These are phyloP conservation scores for Cheilosia vernalis DNA, from an alignment of 2,888 invertebrate genomes.

Conservation along the genomic window DNA sequence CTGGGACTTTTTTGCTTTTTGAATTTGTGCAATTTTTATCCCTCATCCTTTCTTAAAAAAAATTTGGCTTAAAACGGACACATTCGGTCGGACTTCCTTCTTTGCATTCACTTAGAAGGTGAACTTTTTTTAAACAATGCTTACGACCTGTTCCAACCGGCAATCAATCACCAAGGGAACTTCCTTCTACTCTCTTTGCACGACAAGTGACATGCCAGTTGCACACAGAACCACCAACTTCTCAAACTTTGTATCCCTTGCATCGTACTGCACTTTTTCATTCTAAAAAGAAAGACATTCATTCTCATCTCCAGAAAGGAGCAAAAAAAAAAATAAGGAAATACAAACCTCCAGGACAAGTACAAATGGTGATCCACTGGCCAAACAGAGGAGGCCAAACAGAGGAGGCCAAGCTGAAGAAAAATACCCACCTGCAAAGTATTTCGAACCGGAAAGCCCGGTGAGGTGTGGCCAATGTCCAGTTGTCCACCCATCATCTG, in stretches of 20 bases:
- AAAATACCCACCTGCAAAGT: slow-evolving; percentile 19
- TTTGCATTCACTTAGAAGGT: not conserved
- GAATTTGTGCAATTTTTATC: not conserved
- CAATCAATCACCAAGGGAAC: slow-evolving; percentile 52
- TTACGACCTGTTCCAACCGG: slow-evolving; percentile 22
- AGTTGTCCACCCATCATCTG: slow-evolving; percentile 37
- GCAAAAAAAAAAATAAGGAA: not conserved
- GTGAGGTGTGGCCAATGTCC: slow-evolving; percentile 47
- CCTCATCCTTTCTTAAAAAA: not conserved
- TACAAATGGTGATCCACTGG: slow-evolving; percentile 51
- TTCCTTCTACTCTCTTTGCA: not conserved
- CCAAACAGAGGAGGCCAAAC: slow-evolving; percentile 28
- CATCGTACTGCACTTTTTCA: not conserved
- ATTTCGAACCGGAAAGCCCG: slow-evolving; percentile 20
- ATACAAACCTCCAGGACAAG: slow-evolving; percentile 33
- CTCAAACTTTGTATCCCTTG: slow-evolving; percentile 6
- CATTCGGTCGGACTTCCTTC: not conserved
- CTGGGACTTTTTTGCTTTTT: not conserved
- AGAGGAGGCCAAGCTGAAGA: slow-evolving; percentile 3
- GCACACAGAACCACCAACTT: not conserved
- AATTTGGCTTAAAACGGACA: not conserved
- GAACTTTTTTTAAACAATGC: slow-evolving; percentile 14
- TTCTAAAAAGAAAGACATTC: slow-evolving; percentile 43
- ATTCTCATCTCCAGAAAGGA: slow-evolving; percentile 24
- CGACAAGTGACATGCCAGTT: slow-evolving; percentile 12